Base-by-base conservation (phyloP, 2,113 vertebrate genomes). In the Ictalurus punctatus region DNA sequence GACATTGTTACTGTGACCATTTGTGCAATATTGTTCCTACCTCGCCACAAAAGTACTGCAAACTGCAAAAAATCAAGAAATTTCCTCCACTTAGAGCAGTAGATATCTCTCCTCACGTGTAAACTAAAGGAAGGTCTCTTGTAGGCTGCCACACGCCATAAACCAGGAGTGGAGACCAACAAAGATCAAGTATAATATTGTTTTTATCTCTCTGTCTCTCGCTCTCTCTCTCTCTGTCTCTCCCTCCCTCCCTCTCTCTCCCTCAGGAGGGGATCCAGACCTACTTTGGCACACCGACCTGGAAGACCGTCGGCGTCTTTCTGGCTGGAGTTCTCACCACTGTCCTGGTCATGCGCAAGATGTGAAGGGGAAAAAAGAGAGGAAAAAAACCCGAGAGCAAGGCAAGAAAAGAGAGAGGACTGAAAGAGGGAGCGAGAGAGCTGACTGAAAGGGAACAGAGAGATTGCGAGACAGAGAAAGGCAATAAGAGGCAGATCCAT, bases 201-300 rank as follows among this genome's bases (percentile, higher is more conserved):
- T 48, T 6, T 48, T 7, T 48, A 0, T 48, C 44, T 48, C 44
- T 48, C 44, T 34, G 34, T 34, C 34, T 34, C 34, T 34, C 34
- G 0, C 34, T 34, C 34, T 34, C 34, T 34, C 1, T 34, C 34
- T 34, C 1, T 34, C 34, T 34, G 34, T 34, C 1, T 34, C 34
- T 34, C 34, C 1, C 34, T 34, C 44, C 44, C 54, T 84, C 9
- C 59, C 69, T 61, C 34, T 34, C 34, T 34, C 34, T 34, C 34
- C 34, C 63, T 61, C 88, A 98, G 97, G 98, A 98, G 0, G 96
- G 96, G 7, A 97, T 98, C 21, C 92, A 97, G 8, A 97, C 97
- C 25, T 93, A 97, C 93, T 97, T 97, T 0, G 97, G 97, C 56
- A 98, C 97, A 1, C 97, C 98, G 0, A 97, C 97, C 17, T 99